phyloP scores from a whole-genome alignment of 1,140 invertebrate genomes.

The Hypothenemus hampei region DNA sequence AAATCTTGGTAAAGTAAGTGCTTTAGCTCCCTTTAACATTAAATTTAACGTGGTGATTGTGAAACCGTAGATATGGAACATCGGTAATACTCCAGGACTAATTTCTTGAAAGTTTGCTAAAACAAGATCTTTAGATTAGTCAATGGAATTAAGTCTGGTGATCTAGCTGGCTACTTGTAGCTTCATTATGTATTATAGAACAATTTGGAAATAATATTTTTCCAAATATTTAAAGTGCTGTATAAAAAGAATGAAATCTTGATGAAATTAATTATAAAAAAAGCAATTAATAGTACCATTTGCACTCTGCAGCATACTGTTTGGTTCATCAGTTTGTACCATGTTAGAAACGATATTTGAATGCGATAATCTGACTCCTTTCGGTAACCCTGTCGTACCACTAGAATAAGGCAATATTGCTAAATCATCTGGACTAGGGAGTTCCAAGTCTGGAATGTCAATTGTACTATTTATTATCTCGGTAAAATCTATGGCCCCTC shows the following conservation, averaged over 20 bases:
- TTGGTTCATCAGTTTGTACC: constrained; percentile 30
- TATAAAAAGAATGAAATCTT: no score
- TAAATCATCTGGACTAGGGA: constrained; percentile 46
- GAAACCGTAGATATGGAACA: constrained; percentile 84
- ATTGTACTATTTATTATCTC: constrained; percentile 49
- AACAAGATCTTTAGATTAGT: no score
- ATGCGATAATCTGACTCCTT: constrained; percentile 80
- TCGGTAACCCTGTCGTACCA: constrained; percentile 87
- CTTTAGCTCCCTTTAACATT: constrained; percentile 58
- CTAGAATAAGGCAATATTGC: constrained; percentile 66
- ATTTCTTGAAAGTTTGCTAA: constrained; percentile 53
- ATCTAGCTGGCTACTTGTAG: no score
- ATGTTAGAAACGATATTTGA: constrained; percentile 55
- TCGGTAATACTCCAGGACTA: constrained; percentile 64
- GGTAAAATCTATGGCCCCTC: constrained; percentile 53
- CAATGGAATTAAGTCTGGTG: no score
- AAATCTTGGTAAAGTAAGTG: constrained; percentile 73
- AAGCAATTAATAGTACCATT: no score
- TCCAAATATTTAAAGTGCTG: no score
- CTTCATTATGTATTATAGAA: no score
- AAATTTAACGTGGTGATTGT: constrained; percentile 51
- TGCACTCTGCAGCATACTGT: no score
- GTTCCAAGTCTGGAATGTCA: constrained; percentile 45
- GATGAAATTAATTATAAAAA: no score
- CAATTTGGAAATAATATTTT: no score